These are phyloP conservation scores for Stegastes partitus DNA, from an alignment of 2,113 vertebrate species.

Conservation along the genomic window DNA sequence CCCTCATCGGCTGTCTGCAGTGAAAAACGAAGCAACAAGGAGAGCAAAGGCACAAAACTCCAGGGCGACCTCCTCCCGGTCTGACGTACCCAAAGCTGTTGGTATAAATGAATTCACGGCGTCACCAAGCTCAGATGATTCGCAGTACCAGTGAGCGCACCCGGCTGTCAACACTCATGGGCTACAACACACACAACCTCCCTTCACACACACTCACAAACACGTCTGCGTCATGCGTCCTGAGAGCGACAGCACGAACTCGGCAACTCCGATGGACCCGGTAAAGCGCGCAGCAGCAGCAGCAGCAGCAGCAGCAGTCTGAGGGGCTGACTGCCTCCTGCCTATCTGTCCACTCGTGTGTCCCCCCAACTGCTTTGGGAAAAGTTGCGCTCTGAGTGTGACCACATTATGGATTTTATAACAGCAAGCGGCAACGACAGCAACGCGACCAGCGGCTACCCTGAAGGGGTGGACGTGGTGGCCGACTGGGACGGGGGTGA, in stretches of 20 bases:
- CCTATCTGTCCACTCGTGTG: slow-evolving; percentile 28
- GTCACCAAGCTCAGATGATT: slow-evolving; percentile 82
- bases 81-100: slow-evolving; percentile 83
- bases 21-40: slow-evolving; percentile 61
- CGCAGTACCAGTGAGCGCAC: slow-evolving; percentile 74
- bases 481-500: slow-evolving; percentile 74
- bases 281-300: slow-evolving; percentile 61
- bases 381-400: slow-evolving; percentile 65
- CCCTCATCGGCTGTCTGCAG: slow-evolving; percentile 50
- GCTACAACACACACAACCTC: slow-evolving; percentile 40
- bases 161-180: slow-evolving; percentile 67
- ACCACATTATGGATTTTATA: slow-evolving; percentile 78
- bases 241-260: slow-evolving; percentile 73
- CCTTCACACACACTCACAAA: slow-evolving; percentile 41
- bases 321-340: slow-evolving; percentile 73
- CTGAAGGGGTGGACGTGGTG: slow-evolving; percentile 71
- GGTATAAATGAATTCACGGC: slow-evolving; percentile 85
- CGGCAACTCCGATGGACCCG: slow-evolving; percentile 76
- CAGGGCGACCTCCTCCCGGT: slow-evolving; percentile 75
- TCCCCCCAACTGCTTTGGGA: slow-evolving; percentile 50
- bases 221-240: slow-evolving; percentile 83
- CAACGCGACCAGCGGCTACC: slow-evolving; percentile 84
- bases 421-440: slow-evolving; percentile 83
- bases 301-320: slow-evolving; percentile 47
- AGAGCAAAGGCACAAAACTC: slow-evolving; percentile 77